A percentile compares a stretch with the other conserved stretches of the same genome.
These are phyloP conservation scores for Phortica variegata DNA, from an alignment of 1,140 invertebrate species.

Conservation along the genomic window DNA sequence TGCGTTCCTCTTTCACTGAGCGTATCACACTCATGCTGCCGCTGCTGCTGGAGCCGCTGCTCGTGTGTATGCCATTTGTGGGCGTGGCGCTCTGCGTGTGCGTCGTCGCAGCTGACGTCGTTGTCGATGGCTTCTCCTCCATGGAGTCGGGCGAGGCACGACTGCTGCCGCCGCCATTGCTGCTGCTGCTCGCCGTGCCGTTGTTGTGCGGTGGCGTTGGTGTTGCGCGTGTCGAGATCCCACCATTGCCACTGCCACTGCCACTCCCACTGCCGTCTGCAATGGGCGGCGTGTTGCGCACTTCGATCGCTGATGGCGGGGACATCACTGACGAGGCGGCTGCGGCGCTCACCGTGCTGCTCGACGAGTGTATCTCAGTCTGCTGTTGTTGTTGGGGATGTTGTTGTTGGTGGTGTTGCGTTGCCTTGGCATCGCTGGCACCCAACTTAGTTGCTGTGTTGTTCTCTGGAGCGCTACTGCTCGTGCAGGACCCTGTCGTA, in stretches of 20 bases:
- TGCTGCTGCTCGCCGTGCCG: slow-evolving; percentile 30
- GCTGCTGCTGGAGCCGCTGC: slow-evolving; percentile 3
- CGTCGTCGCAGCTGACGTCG: slow-evolving; percentile 20
- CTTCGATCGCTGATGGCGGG: slow-evolving; percentile 49
- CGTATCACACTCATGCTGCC: slow-evolving; percentile 51
- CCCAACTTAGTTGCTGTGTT: slow-evolving; percentile 9
- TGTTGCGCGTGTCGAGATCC: slow-evolving; percentile 23
- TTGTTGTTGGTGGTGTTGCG: slow-evolving; percentile 12
- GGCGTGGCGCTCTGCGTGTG: slow-evolving; percentile 12
- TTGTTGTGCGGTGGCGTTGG: slow-evolving; percentile 47
- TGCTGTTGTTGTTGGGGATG: slow-evolving; percentile 35
- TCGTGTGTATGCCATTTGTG: slow-evolving; percentile 36
- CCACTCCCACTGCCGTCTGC: slow-evolving; percentile 8
- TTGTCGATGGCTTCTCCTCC: slow-evolving; percentile 49
- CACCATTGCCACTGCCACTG: neutral
- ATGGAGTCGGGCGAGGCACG: slow-evolving; percentile 50
- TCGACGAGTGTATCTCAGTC: slow-evolving; percentile 52
- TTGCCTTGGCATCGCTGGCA: slow-evolving; percentile 4
- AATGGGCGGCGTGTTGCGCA: slow-evolving; percentile 23
- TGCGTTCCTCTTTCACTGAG: slow-evolving; percentile 50
- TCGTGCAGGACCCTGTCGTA: slow-evolving; percentile 19
- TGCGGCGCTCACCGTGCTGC: slow-evolving; percentile 33
- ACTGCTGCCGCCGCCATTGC: slow-evolving; percentile 45
- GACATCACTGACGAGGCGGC: slow-evolving; percentile 50
- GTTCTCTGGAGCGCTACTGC: too few relatives aligned